Evolutionary conservation across 1,140 invertebrate species (phyloP).

Genomic region (Atta cephalotes): DNA sequence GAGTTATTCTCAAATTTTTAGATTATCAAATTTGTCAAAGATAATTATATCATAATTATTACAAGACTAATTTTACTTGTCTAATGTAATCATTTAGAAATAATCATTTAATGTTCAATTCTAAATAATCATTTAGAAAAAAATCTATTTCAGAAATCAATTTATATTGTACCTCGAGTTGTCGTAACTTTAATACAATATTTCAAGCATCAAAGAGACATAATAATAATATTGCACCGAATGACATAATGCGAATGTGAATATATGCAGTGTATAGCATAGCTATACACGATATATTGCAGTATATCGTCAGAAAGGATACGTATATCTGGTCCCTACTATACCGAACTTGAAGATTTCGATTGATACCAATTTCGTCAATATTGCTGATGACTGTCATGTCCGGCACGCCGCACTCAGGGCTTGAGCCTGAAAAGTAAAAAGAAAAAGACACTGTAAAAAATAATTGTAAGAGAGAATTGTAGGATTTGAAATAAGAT

Average conservation of each 20-base stretch:
- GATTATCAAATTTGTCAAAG: neutral
- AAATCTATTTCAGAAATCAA: neutral
- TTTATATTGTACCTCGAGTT: neutral
- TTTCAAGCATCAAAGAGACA: neutral
- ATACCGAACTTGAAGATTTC: conserved; percentile 95
- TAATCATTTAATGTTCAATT: too few relatives aligned
- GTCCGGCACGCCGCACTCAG: conserved; percentile 92
- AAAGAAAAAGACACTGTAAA: conserved; percentile 24
- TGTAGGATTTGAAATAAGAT: conserved; percentile 23
- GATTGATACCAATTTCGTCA: conserved; percentile 96
- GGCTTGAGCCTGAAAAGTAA: conserved; percentile 87
- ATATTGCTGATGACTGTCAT: conserved; percentile 98
- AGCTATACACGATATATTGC: too few relatives aligned
- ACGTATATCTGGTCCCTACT: conserved; percentile 96
- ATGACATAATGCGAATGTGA: neutral
- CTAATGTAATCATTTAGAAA: neutral
- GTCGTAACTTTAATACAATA: neutral
- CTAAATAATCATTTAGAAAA: neutral
- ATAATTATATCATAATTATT: neutral
- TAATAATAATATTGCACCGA: neutral
- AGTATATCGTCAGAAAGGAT: conserved; percentile 88
- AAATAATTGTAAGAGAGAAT: neutral
- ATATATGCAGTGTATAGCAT: neutral
- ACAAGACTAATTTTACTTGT: neutral
- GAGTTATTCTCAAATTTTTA: neutral